Evolutionary conservation across 2,113 vertebrate species (phyloP).

Genomic region (Sceloporus tristichus): DNA sequence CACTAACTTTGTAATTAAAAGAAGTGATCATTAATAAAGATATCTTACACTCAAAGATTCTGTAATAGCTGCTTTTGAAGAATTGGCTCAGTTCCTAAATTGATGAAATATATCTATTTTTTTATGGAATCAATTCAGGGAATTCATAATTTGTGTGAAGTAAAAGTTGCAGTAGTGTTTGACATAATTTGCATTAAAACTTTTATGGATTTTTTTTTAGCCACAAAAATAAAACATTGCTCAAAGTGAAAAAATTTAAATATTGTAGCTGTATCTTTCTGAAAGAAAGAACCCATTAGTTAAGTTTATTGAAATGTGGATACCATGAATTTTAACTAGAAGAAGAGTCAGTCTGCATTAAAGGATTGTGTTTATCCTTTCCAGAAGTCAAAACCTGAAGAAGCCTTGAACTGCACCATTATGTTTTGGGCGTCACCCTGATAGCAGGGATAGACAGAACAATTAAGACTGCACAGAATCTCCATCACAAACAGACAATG

Average conservation of each 20-base stretch:
- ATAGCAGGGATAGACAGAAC: slow-evolving; percentile 70
- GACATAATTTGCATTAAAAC: neutral
- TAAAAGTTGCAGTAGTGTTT: neutral
- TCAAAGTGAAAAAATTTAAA: slow-evolving; percentile 11
- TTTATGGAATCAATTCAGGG: neutral
- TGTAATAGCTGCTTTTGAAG: neutral
- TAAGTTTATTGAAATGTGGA: slow-evolving; percentile 64
- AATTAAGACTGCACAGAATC: slow-evolving; percentile 74
- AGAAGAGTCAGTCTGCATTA: slow-evolving; percentile 53
- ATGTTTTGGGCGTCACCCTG: slow-evolving; percentile 61
- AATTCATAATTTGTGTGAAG: neutral
- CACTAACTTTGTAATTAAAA: neutral
- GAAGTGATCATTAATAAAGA: no score
- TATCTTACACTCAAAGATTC: neutral
- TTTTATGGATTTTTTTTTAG: neutral
- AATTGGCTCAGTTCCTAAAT: neutral
- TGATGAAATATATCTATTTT: neutral
- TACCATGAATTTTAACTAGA: slow-evolving; percentile 64
- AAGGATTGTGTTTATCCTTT: slow-evolving; percentile 69
- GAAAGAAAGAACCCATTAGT: slow-evolving; percentile 44
- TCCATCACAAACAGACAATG: slow-evolving; percentile 71
- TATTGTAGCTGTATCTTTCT: slow-evolving; percentile 49
- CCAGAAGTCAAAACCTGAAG: slow-evolving; percentile 69
- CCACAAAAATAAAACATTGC: neutral
- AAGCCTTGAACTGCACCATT: slow-evolving; percentile 69